Evolutionary conservation across 2,113 vertebrate species (phyloP), one percentile per base, ranked within the genome.

Genomic region (Cariama cristata): DNA sequence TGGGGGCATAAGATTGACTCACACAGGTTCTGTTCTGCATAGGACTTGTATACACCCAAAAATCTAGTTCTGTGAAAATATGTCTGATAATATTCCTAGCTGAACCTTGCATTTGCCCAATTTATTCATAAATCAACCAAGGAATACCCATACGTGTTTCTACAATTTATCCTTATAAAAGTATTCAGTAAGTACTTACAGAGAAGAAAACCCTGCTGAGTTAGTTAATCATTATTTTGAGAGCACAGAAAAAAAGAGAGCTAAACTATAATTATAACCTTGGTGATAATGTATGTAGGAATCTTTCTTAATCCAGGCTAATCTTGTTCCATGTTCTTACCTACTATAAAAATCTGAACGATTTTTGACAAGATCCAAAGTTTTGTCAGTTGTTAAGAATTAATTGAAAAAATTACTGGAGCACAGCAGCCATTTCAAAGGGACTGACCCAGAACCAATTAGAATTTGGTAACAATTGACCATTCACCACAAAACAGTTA

Each of bases 371-470:
- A 98, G 98, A 98, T 98, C 95, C 97, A 95, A 98, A 98, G 98
- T 98, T 98, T 98, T 98, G 98, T 98, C 98, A 98, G 97, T 98
- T 98, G 98, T 98, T 98, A 98, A 98, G 98, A 98, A 98, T 98
- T 99, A 99, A 99, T 99, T 98, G 98, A 98, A 98, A 98, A 98
- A 98, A 98, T 98, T 98, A 98, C 98, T 96, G 93, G 98, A 98
- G 98, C 97, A 95, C 98, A 96, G 97, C 96, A 95, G 86, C 95
- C 91, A 97, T 98, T 98, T 98, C 95, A 97, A 97, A 98, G 98
- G 98, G 98, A 98, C 95, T 98, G 98, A 98, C 98, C 98, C 98
- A 98, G 98, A 98, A 98, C 98, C 98, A 98, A 99, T 99, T 98
- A 99, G 98, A 98, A 98, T 97, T 98, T 95, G 94, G 98, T 97